Conservation (phyloP, 2,888 invertebrate species). For the Limenitis camilla region DNA sequence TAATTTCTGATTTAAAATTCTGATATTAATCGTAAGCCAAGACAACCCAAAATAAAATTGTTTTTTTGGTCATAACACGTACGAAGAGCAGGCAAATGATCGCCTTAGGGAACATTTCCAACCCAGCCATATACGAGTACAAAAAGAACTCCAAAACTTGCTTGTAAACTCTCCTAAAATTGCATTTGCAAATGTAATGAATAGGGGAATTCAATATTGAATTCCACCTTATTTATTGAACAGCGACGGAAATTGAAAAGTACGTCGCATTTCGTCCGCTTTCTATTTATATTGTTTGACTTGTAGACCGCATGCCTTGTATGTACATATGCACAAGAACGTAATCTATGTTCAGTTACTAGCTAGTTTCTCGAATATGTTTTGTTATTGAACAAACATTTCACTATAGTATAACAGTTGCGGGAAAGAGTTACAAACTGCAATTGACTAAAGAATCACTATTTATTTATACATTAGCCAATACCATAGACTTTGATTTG, state of each 20-base stretch:
- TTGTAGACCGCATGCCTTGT: constrained; percentile 18
- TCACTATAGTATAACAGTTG: constrained; percentile 17
- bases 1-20: too few relatives aligned
- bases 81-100: constrained; percentile 19
- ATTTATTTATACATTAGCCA: too few relatives aligned
- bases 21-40: constrained; percentile 5
- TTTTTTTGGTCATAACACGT: constrained; percentile 12
- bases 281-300: constrained; percentile 21
- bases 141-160: constrained; percentile 9
- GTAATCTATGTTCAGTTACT: constrained; percentile 20
- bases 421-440: too few relatives aligned
- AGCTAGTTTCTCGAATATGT: constrained; percentile 20
- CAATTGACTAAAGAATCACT: too few relatives aligned
- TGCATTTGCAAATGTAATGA: constrained; percentile 20
- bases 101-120: constrained; percentile 16
- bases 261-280: constrained; percentile 15
- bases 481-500: too few relatives aligned
- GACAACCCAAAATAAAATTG: constrained; percentile 7
- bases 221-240: constrained; percentile 19
- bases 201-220: constrained; percentile 19
- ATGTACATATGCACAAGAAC: constrained; percentile 16
- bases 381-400: constrained; percentile 23
- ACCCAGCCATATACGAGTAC: constrained; percentile 2
- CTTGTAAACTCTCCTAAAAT: constrained; percentile 9
- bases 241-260: constrained; percentile 20